Evolutionary conservation across 2,797 vertebrate species (phyloP).

Genomic region (Basileuterus tristriatus): DNA sequence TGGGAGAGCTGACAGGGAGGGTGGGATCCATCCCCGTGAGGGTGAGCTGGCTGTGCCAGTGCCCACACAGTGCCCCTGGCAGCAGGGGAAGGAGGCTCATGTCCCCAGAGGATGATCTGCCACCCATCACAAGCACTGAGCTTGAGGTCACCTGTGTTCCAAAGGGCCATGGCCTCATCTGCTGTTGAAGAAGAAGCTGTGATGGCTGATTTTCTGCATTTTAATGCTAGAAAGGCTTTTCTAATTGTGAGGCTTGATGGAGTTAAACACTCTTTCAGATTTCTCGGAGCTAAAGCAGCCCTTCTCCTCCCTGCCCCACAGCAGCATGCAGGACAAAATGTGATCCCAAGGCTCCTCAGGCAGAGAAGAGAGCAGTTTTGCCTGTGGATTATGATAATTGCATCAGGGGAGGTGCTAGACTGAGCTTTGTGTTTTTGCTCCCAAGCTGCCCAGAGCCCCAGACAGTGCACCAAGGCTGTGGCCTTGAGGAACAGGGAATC

Average conservation of each 20-base stretch:
- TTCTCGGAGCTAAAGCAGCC: neutral
- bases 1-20: neutral
- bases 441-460: neutral
- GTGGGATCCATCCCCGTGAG: neutral
- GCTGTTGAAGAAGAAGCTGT: neutral
- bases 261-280: neutral
- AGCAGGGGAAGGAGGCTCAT: rapidly evolving
- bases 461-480: neutral
- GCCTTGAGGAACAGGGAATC: neutral
- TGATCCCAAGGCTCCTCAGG: neutral
- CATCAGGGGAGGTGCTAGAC: neutral
- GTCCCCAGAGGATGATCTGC: neutral
- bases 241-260: neutral
- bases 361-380: neutral
- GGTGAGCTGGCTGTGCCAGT: neutral
- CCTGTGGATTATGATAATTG: neutral
- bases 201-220: neutral
- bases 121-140: rapidly evolving
- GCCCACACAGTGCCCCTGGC: neutral
- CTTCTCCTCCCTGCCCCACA: neutral
- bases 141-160: neutral
- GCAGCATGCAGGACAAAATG: neutral
- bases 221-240: neutral
- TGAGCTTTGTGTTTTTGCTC: neutral
- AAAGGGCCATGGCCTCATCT: neutral